These are phyloP conservation scores for Synaphobranchus kaupii DNA, from an alignment of 2,797 vertebrate species.

Conservation along the genomic window DNA sequence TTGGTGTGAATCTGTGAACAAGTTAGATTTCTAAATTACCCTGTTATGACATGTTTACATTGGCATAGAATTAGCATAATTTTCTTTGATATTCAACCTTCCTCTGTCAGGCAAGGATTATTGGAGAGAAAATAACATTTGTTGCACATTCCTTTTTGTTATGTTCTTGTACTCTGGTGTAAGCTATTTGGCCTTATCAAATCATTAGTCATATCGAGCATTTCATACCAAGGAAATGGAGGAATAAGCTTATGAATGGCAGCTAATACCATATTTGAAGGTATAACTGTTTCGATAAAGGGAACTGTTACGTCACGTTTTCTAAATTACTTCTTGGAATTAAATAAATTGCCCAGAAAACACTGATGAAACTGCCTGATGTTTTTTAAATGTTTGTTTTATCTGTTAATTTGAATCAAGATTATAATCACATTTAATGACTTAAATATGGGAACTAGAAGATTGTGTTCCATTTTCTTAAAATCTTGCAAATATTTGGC, in stretches of 20 bases:
- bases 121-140: slow-evolving; percentile 39
- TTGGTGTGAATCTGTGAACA: neutral
- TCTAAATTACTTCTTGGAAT: slow-evolving; percentile 71
- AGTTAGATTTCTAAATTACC: neutral
- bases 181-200: slow-evolving; percentile 63
- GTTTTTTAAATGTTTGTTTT: slow-evolving; percentile 70
- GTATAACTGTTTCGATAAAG: slow-evolving; percentile 75
- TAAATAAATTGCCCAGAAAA: slow-evolving; percentile 71
- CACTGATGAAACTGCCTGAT: slow-evolving; percentile 40
- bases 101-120: slow-evolving; percentile 9
- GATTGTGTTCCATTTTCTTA: slow-evolving; percentile 59
- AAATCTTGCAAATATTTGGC: slow-evolving; percentile 48
- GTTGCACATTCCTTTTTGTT: slow-evolving; percentile 44
- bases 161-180: slow-evolving; percentile 43
- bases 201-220: slow-evolving; percentile 67
- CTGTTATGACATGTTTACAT: neutral
- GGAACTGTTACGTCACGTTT: slow-evolving; percentile 71
- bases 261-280: slow-evolving; percentile 64
- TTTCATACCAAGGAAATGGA: slow-evolving; percentile 69
- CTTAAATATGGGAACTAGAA: slow-evolving; percentile 67
- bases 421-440: slow-evolving; percentile 71
- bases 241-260: slow-evolving; percentile 65
- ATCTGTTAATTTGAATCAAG: slow-evolving; percentile 70
- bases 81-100: neutral
- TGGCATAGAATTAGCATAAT: neutral